These are phyloP conservation scores for Dynastes tityus DNA, from an alignment of 2,888 invertebrate species.

Conservation along the genomic window DNA sequence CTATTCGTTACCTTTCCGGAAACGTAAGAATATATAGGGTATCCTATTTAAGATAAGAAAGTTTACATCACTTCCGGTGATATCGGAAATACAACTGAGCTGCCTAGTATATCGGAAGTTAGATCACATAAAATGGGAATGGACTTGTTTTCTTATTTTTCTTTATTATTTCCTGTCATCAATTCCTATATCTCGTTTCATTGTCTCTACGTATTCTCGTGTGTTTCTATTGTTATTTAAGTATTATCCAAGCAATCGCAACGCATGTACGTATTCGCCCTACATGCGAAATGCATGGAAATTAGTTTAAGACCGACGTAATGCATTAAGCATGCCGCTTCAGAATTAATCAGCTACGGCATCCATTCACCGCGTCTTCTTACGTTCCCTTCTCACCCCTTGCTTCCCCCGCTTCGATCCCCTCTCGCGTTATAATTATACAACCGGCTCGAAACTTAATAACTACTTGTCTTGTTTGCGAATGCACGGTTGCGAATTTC, in stretches of 20 bases:
- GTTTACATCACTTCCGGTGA: too few species aligned
- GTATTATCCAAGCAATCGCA: background rate
- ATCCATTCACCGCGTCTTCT: background rate
- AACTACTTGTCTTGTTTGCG: slow-evolving; percentile 44
- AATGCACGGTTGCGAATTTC: slow-evolving; percentile 6
- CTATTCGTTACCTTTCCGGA: too few species aligned
- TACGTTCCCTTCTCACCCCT: background rate
- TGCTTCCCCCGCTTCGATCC: background rate
- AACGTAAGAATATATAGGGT: too few species aligned
- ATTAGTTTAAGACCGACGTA: slow-evolving; percentile 40
- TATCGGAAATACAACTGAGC: too few species aligned
- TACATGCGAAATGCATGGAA: slow-evolving; percentile 34
- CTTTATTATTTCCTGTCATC: too few species aligned
- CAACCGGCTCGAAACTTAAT: slow-evolving; percentile 36
- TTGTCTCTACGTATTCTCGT: too few species aligned
- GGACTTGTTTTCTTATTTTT: too few species aligned
- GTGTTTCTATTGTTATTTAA: too few species aligned
- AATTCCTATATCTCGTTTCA: too few species aligned
- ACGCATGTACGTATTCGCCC: background rate
- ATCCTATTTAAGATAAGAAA: too few species aligned
- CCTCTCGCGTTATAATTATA: slow-evolving; percentile 37
- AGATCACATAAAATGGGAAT: too few species aligned
- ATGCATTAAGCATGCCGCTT: slow-evolving; percentile 40
- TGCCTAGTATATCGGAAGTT: too few species aligned
- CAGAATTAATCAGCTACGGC: slow-evolving; percentile 35